Evolutionary conservation across 2,888 invertebrate species (phyloP), one percentile per base, ranked within the genome.

Genomic region (Limnephilus rhombicus): DNA sequence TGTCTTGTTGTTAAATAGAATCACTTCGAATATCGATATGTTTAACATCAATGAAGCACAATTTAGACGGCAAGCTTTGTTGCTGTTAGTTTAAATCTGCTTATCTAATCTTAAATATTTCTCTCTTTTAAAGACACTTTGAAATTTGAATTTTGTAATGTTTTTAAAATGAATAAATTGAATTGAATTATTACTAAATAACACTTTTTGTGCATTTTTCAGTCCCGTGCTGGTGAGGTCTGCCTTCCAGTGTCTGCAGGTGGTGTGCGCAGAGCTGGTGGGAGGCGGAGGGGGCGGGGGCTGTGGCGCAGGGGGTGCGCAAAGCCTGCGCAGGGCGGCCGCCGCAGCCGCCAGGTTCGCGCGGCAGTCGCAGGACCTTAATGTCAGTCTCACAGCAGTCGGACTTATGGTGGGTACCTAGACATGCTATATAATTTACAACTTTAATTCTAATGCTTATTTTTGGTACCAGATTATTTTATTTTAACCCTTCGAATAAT

Each of bases 341-440:
- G 98, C 98, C 94, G 98, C 99, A 0, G 99, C 99, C 7, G 98
- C 99, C 0, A 98, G 98, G 95, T 99, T 99, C 96, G 99, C 99
- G 34, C 98, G 98, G 29, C 99, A 99, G 96, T 98, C 98, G 83
- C 98, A 98, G 95, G 99, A 99, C 95, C 96, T 99, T 90, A 99
- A 99, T 96, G 99, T 99, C 94, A 99, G 99, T 49, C 96, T 99
- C 82, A 99, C 99, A 9, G 99, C 99, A 83, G 98, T 99, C 90
- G 99, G 99, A 31, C 96, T 99, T 90, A 98, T 99, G 98, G 99
- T 99, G 95, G 95, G 92, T 29, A 45, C 37, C 53, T 49, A 5
- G 7, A 37, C 11, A 34, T 12, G 12, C 29, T 85, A 29, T 83
- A 4, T 9, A 41, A 41, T 41, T 41, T 41, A 41, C 41, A 41